Percentiles rank a stretch among this genome's conserved stretches.
Evolutionary conservation across 2,113 vertebrate species (phyloP).

Genomic region (Amazona vittata): DNA sequence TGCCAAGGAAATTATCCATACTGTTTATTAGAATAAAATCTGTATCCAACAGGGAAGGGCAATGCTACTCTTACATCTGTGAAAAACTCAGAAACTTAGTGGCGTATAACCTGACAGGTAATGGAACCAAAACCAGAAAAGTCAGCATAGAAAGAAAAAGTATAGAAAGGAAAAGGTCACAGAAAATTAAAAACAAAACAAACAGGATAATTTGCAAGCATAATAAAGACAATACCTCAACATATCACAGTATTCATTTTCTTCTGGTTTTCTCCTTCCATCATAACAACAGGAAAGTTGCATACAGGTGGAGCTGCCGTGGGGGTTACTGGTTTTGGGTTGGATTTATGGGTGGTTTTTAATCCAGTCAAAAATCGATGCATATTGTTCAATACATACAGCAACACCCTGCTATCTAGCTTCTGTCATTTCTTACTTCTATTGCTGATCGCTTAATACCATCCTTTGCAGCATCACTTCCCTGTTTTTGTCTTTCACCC

Average conservation of each 20-base stretch:
- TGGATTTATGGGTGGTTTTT: background rate
- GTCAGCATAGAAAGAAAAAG: background rate
- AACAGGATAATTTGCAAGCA: background rate
- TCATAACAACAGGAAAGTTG: background rate
- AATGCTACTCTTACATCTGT: background rate
- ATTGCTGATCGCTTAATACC: background rate
- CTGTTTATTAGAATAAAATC: background rate
- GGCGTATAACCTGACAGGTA: background rate
- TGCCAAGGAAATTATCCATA: background rate
- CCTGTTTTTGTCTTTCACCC: background rate
- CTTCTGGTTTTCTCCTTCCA: background rate
- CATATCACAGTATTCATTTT: background rate
- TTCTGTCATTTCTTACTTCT: background rate
- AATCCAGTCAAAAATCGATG: background rate
- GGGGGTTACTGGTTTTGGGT: background rate
- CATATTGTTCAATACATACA: background rate
- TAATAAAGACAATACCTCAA: background rate
- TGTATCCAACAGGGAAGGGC: background rate
- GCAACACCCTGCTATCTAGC: background rate
- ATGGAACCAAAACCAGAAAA: background rate
- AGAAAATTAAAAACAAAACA: background rate
- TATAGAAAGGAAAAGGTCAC: background rate
- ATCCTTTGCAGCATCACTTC: background rate
- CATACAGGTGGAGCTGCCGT: background rate
- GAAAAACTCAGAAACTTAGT: background rate